Evolutionary conservation across 2,797 vertebrate genomes (phyloP), one percentile per base, ranked within the genome.

Genomic region (Eupleurogrammus muticus): DNA sequence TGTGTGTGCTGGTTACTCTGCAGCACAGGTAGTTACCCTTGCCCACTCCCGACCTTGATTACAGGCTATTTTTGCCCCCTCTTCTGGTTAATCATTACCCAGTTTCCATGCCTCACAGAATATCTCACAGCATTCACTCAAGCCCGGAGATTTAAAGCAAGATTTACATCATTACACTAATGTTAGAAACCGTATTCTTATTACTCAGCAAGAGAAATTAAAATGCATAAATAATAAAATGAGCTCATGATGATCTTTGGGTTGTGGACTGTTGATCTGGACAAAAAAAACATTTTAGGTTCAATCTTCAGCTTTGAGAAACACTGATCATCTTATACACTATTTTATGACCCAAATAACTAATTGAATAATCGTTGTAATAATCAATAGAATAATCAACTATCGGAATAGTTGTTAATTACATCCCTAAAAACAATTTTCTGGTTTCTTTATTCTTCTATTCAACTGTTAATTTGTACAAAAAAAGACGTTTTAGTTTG

Each of bases 11-110:
- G 40, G 70, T 72, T 73, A 70, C 28, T 72, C 65, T 51, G 54
- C 50, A 36, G 67, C 44, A 66, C 66, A 79, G 64, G 42, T 40
- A 68, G 75, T 85, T 70, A 75, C 68, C 48, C 84, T 47, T 51
- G 73, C 53, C 85, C 72, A 76, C 56, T 69, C 57, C 64, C 62
- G 74, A 84, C 90, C 90, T 83, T 87, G 85, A 91, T 82, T 84
- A 78, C 66, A 70, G 58, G 81, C 83, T 81, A 75, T 82, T 83
- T 87, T 87, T 88, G 78, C 85, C 81, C n/a, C 82, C 73, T 53
- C 59, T 66, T 52, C 44, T 54, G 0, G 91, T 93, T 92, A 93
- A 92, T 92, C 23, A 91, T 92, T 92, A 89, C 14, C 75, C 38
- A 42, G 57, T 72, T 83, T 81, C 66, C 73, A 70, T 70, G 81